These are phyloP conservation scores for Pollenia griseotomentosa DNA, from an alignment of 2,888 invertebrate genomes.

Conservation along the genomic window DNA sequence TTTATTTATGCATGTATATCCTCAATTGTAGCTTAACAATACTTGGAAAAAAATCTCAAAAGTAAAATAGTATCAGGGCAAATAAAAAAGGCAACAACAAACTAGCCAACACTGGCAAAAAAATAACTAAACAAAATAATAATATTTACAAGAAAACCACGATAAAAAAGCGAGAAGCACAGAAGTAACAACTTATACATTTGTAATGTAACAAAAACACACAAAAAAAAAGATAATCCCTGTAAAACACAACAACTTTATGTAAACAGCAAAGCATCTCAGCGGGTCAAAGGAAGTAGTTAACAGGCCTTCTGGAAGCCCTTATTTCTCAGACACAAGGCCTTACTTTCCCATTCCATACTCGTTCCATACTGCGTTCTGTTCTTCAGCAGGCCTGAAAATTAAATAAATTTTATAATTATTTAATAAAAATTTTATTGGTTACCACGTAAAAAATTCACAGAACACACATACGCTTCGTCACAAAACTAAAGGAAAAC, in stretches of 20 bases:
- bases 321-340: no score
- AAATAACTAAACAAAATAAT: constrained; percentile 40
- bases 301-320: neutral
- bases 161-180: constrained; percentile 13
- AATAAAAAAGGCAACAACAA: constrained; percentile 9
- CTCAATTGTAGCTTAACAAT: constrained; percentile 54
- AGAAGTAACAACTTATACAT: constrained; percentile 15
- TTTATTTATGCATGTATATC: constrained; percentile 45
- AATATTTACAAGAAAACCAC: constrained; percentile 35
- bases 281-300: no score
- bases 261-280: neutral
- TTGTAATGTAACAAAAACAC: constrained; percentile 30
- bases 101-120: constrained; percentile 12
- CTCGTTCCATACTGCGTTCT: no score
- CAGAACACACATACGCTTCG: no score
- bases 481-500: no score
- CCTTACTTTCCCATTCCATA: no score
- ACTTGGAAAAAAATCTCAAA: constrained; percentile 22
- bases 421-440: no score
- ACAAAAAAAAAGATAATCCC: constrained; percentile 31
- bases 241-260: constrained; percentile 29
- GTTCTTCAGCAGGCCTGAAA: no score
- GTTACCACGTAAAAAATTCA: no score
- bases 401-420: no score
- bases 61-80: neutral